Conservation (phyloP, 2,113 vertebrate species). For the Furnarius figulus region DNA sequence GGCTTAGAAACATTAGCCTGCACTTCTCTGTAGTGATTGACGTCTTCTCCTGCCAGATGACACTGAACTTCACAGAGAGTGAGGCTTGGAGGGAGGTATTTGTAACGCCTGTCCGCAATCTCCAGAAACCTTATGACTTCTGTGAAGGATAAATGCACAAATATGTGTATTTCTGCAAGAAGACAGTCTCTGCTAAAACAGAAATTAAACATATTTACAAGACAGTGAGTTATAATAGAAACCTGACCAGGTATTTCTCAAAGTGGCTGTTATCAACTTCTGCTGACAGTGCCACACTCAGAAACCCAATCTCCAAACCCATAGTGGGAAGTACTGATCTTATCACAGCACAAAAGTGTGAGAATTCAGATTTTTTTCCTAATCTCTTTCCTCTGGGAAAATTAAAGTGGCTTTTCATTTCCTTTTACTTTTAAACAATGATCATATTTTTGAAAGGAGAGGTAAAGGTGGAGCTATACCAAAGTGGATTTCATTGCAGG, state of each 20-base stretch:
- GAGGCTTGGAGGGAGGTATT: slow-evolving; percentile 38
- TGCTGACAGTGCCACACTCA: neutral
- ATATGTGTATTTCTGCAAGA: slow-evolving; percentile 25
- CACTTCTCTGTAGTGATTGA: slow-evolving; percentile 53
- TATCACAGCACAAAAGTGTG: neutral
- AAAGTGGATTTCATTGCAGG: neutral
- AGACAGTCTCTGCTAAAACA: slow-evolving; percentile 12
- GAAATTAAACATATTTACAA: slow-evolving; percentile 44
- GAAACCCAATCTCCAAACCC: neutral
- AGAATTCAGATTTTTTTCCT: neutral
- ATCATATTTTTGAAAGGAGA: neutral
- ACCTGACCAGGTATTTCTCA: slow-evolving; percentile 21
- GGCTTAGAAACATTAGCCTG: slow-evolving; percentile 52
- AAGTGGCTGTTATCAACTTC: neutral
- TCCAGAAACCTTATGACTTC: neutral
- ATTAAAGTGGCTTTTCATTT: neutral
- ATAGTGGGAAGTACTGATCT: neutral
- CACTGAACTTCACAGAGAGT: neutral
- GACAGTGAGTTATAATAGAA: slow-evolving; percentile 4
- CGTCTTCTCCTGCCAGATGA: slow-evolving; percentile 31
- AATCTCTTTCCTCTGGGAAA: neutral
- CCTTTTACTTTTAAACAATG: neutral
- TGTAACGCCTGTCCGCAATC: slow-evolving; percentile 13
- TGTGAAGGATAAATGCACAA: slow-evolving; percentile 12
- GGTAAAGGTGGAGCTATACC: neutral